These are phyloP conservation scores for Pelodiscus sinensis DNA, from an alignment of 2,113 vertebrate genomes.

Conservation along the genomic window DNA sequence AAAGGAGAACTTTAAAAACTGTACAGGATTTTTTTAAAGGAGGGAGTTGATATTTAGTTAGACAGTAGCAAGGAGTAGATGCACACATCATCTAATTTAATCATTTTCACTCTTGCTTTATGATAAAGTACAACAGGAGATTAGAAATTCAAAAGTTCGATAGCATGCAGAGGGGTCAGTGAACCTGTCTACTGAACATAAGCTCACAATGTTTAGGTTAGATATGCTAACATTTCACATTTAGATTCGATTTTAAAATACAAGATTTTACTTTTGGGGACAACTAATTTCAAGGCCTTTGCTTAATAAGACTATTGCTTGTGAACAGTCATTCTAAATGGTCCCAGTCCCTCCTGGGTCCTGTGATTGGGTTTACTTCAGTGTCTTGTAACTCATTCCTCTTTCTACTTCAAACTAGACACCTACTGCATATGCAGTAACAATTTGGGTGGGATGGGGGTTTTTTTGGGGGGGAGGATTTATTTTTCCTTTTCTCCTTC, in stretches of 20 bases:
- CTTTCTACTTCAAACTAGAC: too few relatives aligned
- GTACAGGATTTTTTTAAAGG: background rate
- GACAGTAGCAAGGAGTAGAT: background rate
- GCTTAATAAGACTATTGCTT: rapidly evolving
- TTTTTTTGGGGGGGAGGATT: too few relatives aligned
- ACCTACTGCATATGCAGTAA: too few relatives aligned
- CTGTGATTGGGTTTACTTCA: too few relatives aligned
- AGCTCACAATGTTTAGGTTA: background rate
- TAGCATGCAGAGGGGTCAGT: background rate
- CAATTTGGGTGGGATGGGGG: too few relatives aligned
- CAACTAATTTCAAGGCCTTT: background rate
- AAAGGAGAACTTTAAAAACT: constrained; percentile 42
- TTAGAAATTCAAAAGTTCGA: background rate
- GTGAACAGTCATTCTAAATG: background rate
- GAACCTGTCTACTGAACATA: background rate
- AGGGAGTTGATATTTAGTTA: background rate
- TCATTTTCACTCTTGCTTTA: background rate
- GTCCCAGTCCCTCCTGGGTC: too few relatives aligned
- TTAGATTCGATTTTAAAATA: background rate
- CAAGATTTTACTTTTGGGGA: background rate
- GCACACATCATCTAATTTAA: background rate
- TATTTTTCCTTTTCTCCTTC: background rate
- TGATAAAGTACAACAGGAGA: background rate
- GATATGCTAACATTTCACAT: background rate
- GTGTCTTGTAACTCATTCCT: too few relatives aligned